Conservation (phyloP, 2,113 vertebrate genomes). For the Chionodraco myersi region DNA sequence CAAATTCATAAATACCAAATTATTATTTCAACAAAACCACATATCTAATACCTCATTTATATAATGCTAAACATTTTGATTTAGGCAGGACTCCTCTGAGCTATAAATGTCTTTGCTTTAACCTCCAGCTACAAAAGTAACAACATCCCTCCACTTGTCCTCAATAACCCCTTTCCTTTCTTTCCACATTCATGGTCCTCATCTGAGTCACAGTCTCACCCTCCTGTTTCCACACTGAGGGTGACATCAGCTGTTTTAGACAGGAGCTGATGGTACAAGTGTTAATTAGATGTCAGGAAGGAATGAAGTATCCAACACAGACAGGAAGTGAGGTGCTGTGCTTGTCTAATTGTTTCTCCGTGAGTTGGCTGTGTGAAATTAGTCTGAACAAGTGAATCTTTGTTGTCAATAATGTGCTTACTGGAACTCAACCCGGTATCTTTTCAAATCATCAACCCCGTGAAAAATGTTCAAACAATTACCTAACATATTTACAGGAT, state of each 20-base stretch:
- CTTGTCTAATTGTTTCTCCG: constrained; percentile 22
- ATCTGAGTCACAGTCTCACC: constrained; percentile 24
- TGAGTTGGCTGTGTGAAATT: constrained; percentile 26
- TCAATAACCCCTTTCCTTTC: constrained; percentile 6
- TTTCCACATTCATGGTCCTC: neutral
- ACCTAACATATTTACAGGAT: neutral
- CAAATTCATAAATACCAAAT: neutral
- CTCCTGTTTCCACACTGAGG: too few species aligned
- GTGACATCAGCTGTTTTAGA: constrained; percentile 13
- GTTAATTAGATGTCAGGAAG: constrained; percentile 51
- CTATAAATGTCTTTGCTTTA: neutral
- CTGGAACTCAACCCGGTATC: constrained; percentile 13
- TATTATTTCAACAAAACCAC: neutral
- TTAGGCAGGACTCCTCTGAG: neutral
- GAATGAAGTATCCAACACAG: constrained; percentile 1
- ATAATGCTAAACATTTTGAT: neutral
- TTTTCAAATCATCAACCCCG: neutral
- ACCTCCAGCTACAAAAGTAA: neutral
- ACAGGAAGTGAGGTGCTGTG: constrained; percentile 32
- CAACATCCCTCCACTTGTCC: constrained; percentile 15
- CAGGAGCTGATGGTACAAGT: neutral
- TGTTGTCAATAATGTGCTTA: neutral
- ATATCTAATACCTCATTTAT: too few species aligned
- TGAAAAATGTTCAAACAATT: neutral
- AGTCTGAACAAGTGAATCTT: neutral